Conservation (phyloP, 1,140 invertebrate genomes). For the Wasmannia auropunctata region DNA sequence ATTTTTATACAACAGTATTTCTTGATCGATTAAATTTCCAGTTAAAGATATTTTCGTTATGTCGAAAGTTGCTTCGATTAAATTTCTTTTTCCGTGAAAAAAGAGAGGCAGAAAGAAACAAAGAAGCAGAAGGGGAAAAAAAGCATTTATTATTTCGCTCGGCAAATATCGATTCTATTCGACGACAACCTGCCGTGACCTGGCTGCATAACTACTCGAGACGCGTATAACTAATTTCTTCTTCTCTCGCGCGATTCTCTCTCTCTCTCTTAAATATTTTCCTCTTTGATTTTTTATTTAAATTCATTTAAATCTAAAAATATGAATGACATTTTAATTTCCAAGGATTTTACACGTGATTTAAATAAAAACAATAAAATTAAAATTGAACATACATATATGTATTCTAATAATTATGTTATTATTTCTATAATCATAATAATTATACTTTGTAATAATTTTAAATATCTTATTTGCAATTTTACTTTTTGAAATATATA, state of each 20-base stretch:
- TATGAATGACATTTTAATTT: neutral
- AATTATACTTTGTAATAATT: neutral
- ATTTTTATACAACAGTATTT: neutral
- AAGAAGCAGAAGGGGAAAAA: constrained; percentile 13
- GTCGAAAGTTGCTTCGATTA: neutral
- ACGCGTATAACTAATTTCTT: constrained; percentile 56
- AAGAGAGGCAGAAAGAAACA: neutral
- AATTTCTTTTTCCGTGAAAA: constrained; percentile 1
- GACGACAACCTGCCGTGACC: constrained; percentile 76
- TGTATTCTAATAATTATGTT: neutral
- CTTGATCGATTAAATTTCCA: neutral
- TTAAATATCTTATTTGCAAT: no score
- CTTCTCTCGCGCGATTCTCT: neutral
- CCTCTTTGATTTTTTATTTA: neutral
- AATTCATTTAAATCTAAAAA: neutral
- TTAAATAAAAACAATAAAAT: neutral
- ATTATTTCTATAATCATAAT: neutral
- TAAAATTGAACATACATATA: neutral
- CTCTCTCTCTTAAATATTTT: neutral
- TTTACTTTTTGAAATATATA: no score
- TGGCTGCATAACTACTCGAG: constrained; percentile 71
- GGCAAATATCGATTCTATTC: constrained; percentile 76
- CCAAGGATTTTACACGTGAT: neutral
- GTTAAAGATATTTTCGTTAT: neutral
- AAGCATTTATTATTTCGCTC: constrained; percentile 74